Conservation (phyloP, 2,113 vertebrate genomes). For the Mirza zaza region DNA sequence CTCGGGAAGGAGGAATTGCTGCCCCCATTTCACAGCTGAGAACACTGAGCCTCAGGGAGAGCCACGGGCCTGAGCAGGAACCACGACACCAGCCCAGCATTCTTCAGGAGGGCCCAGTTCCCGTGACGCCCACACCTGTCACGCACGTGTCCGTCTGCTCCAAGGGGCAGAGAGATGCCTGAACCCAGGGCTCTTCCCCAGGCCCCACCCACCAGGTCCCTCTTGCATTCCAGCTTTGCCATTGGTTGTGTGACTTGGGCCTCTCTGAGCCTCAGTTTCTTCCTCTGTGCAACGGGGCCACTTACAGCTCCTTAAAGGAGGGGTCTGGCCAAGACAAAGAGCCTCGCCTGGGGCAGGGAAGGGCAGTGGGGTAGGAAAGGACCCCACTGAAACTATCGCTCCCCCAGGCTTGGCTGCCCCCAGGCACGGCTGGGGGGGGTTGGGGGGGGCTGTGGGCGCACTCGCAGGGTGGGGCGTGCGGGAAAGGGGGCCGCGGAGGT, state of each 20-base stretch:
- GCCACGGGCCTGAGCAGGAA: not conserved
- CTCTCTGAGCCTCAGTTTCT: not conserved
- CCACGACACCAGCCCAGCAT: rapidly evolving
- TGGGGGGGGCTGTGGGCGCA: not conserved
- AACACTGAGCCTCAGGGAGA: not conserved
- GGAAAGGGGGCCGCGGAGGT: rapidly evolving
- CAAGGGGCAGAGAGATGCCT: not conserved
- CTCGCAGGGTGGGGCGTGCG: not conserved
- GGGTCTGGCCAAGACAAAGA: not conserved
- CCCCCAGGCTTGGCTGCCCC: not conserved
- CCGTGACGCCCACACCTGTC: not conserved
- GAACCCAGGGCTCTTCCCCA: not conserved
- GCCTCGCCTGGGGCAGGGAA: no score
- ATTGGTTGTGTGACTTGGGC: not conserved
- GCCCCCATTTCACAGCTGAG: not conserved
- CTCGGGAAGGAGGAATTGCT: not conserved
- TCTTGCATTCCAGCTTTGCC: not conserved
- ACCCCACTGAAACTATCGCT: not conserved
- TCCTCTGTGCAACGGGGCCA: not conserved
- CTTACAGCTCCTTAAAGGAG: not conserved
- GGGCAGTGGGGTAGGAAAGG: no score
- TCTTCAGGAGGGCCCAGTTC: rapidly evolving
- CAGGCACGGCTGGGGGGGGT: no score
- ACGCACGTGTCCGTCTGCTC: not conserved
- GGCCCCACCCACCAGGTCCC: no score